Evolutionary conservation across 2,888 invertebrate genomes (phyloP).

Genomic region (Dichetophora obliterata): DNA sequence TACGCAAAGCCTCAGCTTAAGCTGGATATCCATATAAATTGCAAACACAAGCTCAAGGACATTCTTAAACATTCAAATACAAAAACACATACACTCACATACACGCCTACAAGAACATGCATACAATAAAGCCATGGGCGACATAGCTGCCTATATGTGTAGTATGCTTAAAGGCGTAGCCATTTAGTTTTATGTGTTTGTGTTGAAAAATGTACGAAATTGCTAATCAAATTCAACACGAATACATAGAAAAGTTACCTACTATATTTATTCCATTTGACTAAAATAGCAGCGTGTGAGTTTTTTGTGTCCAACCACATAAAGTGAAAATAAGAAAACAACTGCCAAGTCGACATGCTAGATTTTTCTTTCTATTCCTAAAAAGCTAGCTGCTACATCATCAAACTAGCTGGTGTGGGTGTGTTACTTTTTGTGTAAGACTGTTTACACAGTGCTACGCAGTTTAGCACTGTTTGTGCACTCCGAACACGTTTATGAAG

Average conservation of each 20-base stretch:
- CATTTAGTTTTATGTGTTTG: not conserved
- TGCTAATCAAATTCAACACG: conserved; percentile 9
- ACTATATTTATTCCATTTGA: not conserved
- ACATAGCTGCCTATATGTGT: not conserved
- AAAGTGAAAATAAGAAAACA: not conserved
- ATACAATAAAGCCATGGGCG: too few species aligned
- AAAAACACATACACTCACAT: not conserved
- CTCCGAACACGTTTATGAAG: conserved; percentile 1
- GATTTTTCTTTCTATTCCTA: not conserved
- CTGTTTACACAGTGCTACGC: not conserved
- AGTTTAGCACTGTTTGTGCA: not conserved
- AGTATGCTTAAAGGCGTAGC: not conserved
- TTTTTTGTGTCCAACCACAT: not conserved
- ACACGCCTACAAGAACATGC: not conserved
- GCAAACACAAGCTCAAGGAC: conserved; percentile 7
- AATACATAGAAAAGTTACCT: not conserved
- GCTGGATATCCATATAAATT: conserved; percentile 12
- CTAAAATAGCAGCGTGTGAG: not conserved
- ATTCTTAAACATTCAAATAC: not conserved
- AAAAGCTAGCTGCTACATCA: not conserved
- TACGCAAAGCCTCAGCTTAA: conserved; percentile 1
- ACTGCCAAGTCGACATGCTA: not conserved
- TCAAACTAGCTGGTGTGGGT: not conserved
- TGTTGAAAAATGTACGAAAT: not conserved
- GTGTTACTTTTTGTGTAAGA: not conserved